phyloP scores from a whole-genome alignment of 2,113 vertebrate species.

The Heterocephalus glaber region DNA sequence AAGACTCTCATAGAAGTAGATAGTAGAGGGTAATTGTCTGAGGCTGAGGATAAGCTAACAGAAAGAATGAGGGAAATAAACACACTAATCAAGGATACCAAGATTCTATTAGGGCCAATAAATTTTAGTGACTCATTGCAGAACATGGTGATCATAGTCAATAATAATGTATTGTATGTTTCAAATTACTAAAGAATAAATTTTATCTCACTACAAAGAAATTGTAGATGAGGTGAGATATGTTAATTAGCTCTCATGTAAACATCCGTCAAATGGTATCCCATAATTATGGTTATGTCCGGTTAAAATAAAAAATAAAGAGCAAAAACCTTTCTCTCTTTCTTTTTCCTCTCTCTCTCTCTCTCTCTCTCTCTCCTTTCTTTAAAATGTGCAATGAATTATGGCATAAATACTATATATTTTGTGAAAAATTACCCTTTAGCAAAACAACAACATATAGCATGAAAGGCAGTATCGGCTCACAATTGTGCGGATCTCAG shows the following conservation, averaged over 20 bases:
- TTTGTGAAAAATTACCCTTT: neutral
- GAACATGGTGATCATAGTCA: no score
- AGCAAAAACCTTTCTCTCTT: neutral
- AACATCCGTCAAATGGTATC: neutral
- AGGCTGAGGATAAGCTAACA: neutral
- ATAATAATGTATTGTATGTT: neutral
- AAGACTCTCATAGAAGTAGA: neutral
- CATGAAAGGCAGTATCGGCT: neutral
- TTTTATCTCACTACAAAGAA: neutral
- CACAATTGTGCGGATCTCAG: neutral
- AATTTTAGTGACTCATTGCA: neutral
- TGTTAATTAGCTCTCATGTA: neutral
- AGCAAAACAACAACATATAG: neutral
- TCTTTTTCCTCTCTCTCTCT: neutral
- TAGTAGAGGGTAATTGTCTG: neutral
- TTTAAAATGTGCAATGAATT: neutral
- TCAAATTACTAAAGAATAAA: neutral
- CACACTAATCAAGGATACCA: neutral
- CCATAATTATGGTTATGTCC: neutral
- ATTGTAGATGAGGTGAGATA: neutral
- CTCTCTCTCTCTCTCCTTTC: neutral
- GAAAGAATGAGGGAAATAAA: neutral
- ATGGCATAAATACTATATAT: neutral
- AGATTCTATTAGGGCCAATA: neutral
- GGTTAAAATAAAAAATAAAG: neutral